Evolutionary conservation across 2,888 invertebrate species (phyloP).

Genomic region (Rhogogaster chlorosoma): DNA sequence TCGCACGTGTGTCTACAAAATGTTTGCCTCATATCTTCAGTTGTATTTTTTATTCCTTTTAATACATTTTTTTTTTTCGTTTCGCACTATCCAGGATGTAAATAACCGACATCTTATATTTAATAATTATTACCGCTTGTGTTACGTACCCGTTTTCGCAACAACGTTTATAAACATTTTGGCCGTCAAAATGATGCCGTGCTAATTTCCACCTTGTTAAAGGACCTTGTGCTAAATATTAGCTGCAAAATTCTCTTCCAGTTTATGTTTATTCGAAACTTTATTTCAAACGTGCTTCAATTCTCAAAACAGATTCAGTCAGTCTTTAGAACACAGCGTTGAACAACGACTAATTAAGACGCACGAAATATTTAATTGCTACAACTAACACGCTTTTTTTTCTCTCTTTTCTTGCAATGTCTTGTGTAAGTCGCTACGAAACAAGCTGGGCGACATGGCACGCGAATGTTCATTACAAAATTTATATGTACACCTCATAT

Average conservation of each 20-base stretch:
- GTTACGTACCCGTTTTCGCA: conserved; percentile 16
- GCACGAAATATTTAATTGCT: neutral
- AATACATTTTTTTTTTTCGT: neutral
- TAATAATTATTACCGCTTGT: neutral
- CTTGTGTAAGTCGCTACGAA: neutral
- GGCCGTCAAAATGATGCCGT: neutral
- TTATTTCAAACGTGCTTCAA: neutral
- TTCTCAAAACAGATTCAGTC: neutral
- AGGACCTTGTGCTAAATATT: neutral
- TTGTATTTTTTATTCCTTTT: neutral
- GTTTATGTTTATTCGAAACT: neutral
- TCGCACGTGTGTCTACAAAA: neutral
- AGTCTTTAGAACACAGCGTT: neutral
- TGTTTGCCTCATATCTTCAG: neutral
- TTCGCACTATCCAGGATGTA: neutral
- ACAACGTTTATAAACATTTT: conserved; percentile 1
- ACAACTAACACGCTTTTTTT: neutral
- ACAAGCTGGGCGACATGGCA: neutral
- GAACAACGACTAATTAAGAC: neutral
- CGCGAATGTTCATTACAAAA: neutral
- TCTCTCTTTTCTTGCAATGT: neutral
- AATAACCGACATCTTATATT: conserved; percentile 21
- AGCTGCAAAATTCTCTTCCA: neutral
- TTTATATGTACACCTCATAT: neutral
- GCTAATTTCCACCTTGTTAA: neutral